Base-by-base conservation (phyloP, 2,888 invertebrate species). In the Pasiphila rectangulata region DNA sequence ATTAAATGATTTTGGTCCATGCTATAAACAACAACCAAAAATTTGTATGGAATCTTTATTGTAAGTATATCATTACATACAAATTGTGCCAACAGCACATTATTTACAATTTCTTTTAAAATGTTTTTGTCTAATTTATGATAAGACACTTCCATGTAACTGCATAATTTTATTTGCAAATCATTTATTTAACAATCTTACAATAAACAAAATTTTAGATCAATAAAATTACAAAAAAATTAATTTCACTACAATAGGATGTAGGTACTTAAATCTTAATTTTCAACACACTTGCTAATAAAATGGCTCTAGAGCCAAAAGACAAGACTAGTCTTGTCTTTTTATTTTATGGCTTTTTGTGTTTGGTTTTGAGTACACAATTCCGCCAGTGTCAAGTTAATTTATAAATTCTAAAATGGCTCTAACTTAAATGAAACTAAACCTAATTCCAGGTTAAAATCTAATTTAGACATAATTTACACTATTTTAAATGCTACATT, bases 401-500 rank as follows among this genome's bases (percentile, higher is more conserved):
- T n/a, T n/a, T n/a, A n/a, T n/a, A n/a, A n/a, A n/a, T n/a, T n/a
- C n/a, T n/a, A n/a, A n/a, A n/a, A n/a, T n/a, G n/a, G n/a, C n/a
- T n/a, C n/a, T n/a, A n/a, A n/a, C n/a, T n/a, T n/a, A n/a, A n/a
- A n/a, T n/a, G n/a, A n/a, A n/a, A n/a, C n/a, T n/a, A n/a, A n/a
- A n/a, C n/a, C n/a, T n/a, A n/a, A n/a, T n/a, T n/a, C n/a, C 21
- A 6, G 21, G 6, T 7, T 32, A 32, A 29, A 23, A 34, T 21
- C 21, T 38, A 41, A 29, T 35, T 19, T 32, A 37, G 36, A 36
- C 20, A 20, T 19, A 48, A 49, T 20, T 17, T 47, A 21, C 35
- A 46, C 17, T 19, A 51, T 47, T 37, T 41, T 58, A 60, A 55
- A 57, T 54, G 52, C 57, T 56, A 52, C 4, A 32, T 46, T 51